These are phyloP conservation scores for Drosophila macrospina DNA, from an alignment of 2,888 invertebrate species.

Conservation along the genomic window DNA sequence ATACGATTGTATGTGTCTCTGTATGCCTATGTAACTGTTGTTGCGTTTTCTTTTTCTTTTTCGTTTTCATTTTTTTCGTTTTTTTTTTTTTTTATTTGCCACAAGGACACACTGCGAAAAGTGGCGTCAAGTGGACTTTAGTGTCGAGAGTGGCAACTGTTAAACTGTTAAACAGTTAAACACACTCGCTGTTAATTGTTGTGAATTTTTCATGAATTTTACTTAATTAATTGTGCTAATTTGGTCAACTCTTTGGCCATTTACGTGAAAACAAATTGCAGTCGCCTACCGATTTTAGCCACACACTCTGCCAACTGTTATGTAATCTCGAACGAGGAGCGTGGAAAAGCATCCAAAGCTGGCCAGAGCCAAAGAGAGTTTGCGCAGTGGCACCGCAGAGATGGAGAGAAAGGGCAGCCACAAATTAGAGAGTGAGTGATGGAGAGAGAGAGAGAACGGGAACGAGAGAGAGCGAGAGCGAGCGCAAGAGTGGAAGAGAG, in stretches of 20 bases:
- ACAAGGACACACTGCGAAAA: constrained; percentile 61
- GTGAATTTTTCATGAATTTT: constrained; percentile 44
- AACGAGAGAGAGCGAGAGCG: constrained; percentile 2
- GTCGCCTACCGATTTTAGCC: constrained; percentile 63
- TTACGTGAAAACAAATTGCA: constrained; percentile 66
- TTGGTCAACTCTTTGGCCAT: constrained; percentile 41
- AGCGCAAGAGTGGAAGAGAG: constrained; percentile 1
- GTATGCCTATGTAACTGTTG: constrained; percentile 20
- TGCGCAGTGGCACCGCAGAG: constrained; percentile 52
- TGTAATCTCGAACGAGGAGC: constrained; percentile 77
- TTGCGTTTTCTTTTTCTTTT: constrained; percentile 1
- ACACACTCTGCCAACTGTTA: constrained; percentile 82
- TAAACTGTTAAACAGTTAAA: constrained; percentile 5
- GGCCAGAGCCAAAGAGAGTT: constrained; percentile 39
- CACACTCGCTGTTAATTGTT: constrained; percentile 26
- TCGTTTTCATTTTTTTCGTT: too few relatives aligned
- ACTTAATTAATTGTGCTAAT: constrained; percentile 45
- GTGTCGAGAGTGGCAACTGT: background rate
- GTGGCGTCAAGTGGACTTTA: constrained; percentile 7
- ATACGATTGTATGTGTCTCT: constrained; percentile 5
- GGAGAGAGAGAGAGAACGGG: constrained; percentile 10
- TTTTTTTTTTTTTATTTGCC: background rate
- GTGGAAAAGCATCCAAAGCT: constrained; percentile 64
- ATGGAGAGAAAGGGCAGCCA: constrained; percentile 1
- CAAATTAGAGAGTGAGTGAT: background rate